phyloP scores from a whole-genome alignment of 2,888 invertebrate genomes.

The Monochamus alternatus region DNA sequence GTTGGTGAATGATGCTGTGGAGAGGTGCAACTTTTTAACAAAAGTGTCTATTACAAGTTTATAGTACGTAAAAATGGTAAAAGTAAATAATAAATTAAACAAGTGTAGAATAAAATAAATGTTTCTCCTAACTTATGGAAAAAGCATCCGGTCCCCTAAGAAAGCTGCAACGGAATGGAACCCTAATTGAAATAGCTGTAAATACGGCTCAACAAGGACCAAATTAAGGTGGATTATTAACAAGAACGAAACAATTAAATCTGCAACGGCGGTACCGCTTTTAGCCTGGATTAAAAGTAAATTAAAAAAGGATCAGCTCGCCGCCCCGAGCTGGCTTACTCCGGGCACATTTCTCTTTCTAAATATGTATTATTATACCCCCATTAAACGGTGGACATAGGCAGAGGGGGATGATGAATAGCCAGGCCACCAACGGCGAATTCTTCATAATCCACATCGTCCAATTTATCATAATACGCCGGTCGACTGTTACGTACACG shows the following conservation, averaged over 20 bases:
- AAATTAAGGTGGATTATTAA: constrained; percentile 12
- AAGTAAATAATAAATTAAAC: no score
- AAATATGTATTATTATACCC: background rate
- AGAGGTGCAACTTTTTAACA: no score
- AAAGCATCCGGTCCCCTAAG: no score
- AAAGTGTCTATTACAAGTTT: no score
- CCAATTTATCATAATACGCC: constrained; percentile 5
- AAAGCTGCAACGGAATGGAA: background rate
- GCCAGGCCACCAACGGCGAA: background rate
- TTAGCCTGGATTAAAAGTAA: constrained; percentile 5
- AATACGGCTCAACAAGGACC: constrained; percentile 1
- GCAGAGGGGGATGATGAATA: constrained; percentile 1
- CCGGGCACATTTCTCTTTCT: background rate
- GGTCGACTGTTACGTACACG: background rate
- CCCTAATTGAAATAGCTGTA: background rate
- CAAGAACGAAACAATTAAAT: background rate
- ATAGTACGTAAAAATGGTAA: no score
- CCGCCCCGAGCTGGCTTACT: background rate
- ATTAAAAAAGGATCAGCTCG: constrained; percentile 2
- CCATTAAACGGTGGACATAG: constrained; percentile 5
- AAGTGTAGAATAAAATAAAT: no score
- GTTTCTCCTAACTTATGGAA: no score
- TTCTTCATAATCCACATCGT: constrained; percentile 1
- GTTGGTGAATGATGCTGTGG: no score
- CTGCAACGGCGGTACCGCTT: background rate